phyloP scores from a whole-genome alignment of 2,888 invertebrate species.

The Cephus sareptanus region DNA sequence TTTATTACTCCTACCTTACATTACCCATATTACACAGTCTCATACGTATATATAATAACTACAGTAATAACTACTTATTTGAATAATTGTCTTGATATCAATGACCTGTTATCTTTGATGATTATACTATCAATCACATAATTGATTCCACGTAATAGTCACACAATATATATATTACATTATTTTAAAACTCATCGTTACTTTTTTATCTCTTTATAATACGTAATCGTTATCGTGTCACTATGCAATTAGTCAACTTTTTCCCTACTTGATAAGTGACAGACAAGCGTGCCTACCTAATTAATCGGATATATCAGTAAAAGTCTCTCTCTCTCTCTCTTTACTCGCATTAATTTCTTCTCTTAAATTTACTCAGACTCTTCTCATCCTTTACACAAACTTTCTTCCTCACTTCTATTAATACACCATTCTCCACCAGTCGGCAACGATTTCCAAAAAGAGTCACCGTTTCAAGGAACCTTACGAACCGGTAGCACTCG shows the following conservation, averaged over 20 bases:
- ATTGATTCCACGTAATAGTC: neutral
- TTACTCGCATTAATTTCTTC: neutral
- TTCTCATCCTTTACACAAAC: neutral
- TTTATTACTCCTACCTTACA: neutral
- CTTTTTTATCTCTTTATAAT: neutral
- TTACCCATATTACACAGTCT: neutral
- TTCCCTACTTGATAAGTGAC: neutral
- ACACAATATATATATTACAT: neutral
- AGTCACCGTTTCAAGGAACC: slow-evolving; percentile 1
- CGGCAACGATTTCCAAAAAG: neutral
- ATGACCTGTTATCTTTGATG: neutral
- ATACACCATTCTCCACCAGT: neutral
- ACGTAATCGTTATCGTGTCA: neutral
- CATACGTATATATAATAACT: neutral
- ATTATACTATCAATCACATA: neutral
- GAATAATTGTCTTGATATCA: neutral
- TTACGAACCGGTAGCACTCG: slow-evolving; percentile 1
- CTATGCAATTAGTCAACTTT: neutral
- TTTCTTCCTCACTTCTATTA: neutral
- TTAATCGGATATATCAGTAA: neutral
- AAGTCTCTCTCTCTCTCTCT: neutral
- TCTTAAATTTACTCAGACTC: neutral
- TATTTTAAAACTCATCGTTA: neutral
- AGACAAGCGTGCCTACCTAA: neutral
- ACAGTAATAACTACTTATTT: neutral